These are phyloP conservation scores for Enchytraeus crypticus DNA, from an alignment of 2,888 invertebrate genomes.

Conservation along the genomic window DNA sequence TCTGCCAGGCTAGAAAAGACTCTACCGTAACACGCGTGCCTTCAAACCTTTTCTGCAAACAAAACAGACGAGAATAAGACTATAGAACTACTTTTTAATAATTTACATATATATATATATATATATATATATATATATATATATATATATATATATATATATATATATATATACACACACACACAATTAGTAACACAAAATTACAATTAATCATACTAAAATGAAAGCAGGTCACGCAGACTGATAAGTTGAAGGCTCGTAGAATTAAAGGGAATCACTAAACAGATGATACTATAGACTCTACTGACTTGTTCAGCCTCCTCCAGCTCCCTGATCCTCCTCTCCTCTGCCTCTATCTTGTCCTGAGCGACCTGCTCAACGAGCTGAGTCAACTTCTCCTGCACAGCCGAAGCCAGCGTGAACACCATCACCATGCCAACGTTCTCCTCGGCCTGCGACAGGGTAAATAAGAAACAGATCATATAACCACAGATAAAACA, in stretches of 20 bases:
- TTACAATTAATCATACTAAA: neutral
- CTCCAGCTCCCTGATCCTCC: slow-evolving; percentile 64
- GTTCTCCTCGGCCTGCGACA: slow-evolving; percentile 59
- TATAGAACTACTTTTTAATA: neutral
- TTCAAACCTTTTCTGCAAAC: slow-evolving; percentile 78
- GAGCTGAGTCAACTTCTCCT: slow-evolving; percentile 71
- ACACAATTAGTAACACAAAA: neutral
- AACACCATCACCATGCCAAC: slow-evolving; percentile 96
- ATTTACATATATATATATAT: neutral
- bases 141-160: neutral
- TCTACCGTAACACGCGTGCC: slow-evolving; percentile 92
- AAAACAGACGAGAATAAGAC: neutral
- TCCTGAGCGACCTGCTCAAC: slow-evolving; percentile 70
- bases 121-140: neutral
- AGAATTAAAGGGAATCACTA: neutral
- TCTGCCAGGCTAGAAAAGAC: slow-evolving; percentile 87
- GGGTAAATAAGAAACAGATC: neutral
- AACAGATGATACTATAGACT: too few species aligned
- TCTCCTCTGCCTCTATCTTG: slow-evolving; percentile 59
- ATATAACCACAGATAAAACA: too few species aligned
- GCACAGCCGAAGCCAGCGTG: slow-evolving; percentile 81
- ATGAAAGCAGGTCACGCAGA: neutral
- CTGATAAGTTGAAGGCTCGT: neutral
- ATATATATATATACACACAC: neutral
- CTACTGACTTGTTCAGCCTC: slow-evolving; percentile 71